phyloP scores from a whole-genome alignment of 2,797 vertebrate species.

The Novumbra hubbsi region DNA sequence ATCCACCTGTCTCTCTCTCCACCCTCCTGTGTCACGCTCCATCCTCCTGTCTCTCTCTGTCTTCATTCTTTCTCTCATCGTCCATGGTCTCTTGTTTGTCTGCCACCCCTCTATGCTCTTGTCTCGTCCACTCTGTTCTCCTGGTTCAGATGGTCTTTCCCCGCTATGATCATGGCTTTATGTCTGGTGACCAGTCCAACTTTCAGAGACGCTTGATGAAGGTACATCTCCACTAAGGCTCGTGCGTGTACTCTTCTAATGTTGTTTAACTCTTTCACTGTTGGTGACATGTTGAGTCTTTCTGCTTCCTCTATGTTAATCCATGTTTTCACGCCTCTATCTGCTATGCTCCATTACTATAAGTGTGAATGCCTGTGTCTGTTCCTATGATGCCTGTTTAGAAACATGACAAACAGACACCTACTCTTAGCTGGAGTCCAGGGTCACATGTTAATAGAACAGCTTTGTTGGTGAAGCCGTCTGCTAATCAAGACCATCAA shows the following conservation, averaged over 20 bases:
- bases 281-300: background rate
- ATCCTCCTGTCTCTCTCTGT: constrained; percentile 11
- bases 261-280: background rate
- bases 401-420: constrained; percentile 25
- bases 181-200: constrained; percentile 78
- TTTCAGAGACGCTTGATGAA: constrained; percentile 85
- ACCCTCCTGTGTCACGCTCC: background rate
- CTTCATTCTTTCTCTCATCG: constrained; percentile 1
- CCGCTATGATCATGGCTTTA: constrained; percentile 81
- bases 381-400: background rate
- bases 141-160: constrained; percentile 86
- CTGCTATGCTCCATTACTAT: background rate
- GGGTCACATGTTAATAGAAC: constrained; percentile 31
- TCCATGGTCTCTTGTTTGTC: constrained; percentile 11
- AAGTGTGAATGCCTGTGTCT: background rate
- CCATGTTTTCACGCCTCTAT: background rate
- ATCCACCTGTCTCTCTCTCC: background rate
- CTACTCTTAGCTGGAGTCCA: constrained; percentile 11
- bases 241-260: constrained; percentile 13
- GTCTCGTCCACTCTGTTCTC: constrained; percentile 29
- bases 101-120: background rate
- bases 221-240: constrained; percentile 75
- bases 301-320: constrained; percentile 9
- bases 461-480: constrained; percentile 54
- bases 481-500: constrained; percentile 3